Percentiles rank a stretch among this genome's conserved stretches.
Conservation (phyloP, 2,888 invertebrate genomes). For the Ochropleura leucogaster region DNA sequence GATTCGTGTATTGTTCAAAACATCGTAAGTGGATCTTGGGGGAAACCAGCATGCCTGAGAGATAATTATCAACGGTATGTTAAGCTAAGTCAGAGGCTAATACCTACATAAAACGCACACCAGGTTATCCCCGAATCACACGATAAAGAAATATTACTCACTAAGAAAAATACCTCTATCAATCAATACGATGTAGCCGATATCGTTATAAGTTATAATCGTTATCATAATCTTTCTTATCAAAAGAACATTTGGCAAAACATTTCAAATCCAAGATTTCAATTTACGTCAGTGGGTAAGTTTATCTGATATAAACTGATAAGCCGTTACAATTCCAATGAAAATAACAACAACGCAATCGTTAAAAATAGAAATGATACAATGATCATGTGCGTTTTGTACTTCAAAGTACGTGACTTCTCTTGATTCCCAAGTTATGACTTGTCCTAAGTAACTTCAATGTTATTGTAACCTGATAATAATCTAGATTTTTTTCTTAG, state of each 20-base stretch:
- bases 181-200: background rate
- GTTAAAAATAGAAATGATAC: slow-evolving; percentile 66
- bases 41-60: too few species aligned
- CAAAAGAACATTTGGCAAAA: slow-evolving; percentile 7
- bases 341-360: slow-evolving; percentile 55
- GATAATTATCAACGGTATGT: too few species aligned
- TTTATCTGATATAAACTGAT: slow-evolving; percentile 49
- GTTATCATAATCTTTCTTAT: slow-evolving; percentile 16
- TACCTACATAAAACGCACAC: too few species aligned
- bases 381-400: slow-evolving; percentile 14
- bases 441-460: too few species aligned
- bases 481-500: too few species aligned
- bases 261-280: slow-evolving; percentile 8
- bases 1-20: too few species aligned
- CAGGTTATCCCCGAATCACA: too few species aligned
- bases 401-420: slow-evolving; percentile 25
- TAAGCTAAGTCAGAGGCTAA: too few species aligned
- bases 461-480: too few species aligned
- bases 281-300: slow-evolving; percentile 39
- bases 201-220: background rate
- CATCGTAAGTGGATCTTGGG: too few species aligned
- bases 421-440: background rate
- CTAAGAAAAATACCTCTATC: background rate
- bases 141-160: slow-evolving; percentile 5
- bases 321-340: slow-evolving; percentile 33